These are phyloP conservation scores for Odontomachus brunneus DNA, from an alignment of 1,140 invertebrate species.

Conservation along the genomic window DNA sequence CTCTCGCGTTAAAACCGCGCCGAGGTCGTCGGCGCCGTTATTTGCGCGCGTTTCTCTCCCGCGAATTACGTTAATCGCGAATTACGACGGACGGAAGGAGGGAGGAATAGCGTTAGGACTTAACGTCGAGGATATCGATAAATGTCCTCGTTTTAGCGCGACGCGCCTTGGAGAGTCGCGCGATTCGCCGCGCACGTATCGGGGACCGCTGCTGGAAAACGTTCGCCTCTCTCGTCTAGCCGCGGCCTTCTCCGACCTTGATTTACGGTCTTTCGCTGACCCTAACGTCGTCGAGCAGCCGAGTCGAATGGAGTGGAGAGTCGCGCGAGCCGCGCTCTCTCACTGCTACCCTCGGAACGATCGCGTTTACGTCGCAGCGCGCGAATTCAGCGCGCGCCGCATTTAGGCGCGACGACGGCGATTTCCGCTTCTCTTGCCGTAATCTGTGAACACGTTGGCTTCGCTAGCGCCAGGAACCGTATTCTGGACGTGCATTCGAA, in stretches of 20 bases:
- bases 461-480: too few relatives aligned
- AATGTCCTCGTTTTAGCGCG: constrained; percentile 13
- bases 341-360: constrained; percentile 36
- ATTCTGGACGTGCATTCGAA: too few relatives aligned
- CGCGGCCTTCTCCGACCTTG: constrained; percentile 54
- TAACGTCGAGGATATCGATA: constrained; percentile 17
- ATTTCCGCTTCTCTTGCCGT: constrained; percentile 22
- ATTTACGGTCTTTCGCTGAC: constrained; percentile 68
- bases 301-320: neutral
- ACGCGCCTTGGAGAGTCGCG: neutral
- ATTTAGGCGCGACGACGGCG: constrained; percentile 17
- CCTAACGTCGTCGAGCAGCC: constrained; percentile 49
- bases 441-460: constrained; percentile 41
- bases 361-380: constrained; percentile 44
- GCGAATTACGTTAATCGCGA: constrained; percentile 41
- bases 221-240: constrained; percentile 36
- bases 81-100: neutral
- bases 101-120: constrained; percentile 11
- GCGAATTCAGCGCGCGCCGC: constrained; percentile 46
- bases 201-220: too few relatives aligned
- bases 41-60: constrained; percentile 16
- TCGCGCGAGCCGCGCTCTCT: neutral
- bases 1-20: constrained; percentile 24
- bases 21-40: neutral
- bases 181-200: constrained; percentile 37